phyloP scores from a whole-genome alignment of 2,888 invertebrate genomes.

The Petrolisthes cinctipes region DNA sequence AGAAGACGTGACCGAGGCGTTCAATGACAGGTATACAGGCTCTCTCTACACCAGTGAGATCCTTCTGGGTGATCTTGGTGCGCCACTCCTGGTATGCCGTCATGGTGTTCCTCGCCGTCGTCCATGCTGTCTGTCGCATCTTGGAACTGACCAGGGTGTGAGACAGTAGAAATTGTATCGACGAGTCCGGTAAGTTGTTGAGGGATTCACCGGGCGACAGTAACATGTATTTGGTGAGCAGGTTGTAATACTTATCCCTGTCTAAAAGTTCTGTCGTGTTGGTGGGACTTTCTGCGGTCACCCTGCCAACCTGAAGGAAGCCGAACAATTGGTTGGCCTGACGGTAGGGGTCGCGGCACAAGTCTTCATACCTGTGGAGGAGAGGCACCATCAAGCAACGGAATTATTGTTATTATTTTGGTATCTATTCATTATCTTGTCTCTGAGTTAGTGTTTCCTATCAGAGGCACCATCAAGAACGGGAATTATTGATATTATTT shows the following conservation, averaged over 20 bases:
- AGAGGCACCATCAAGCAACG: background rate
- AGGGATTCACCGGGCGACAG: background rate
- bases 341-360: constrained; percentile 37
- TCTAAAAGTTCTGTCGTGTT: background rate
- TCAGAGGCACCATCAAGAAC: too few species aligned
- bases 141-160: background rate
- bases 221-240: too few species aligned
- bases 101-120: constrained; percentile 30
- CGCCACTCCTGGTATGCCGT: constrained; percentile 44
- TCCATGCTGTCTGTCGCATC: background rate
- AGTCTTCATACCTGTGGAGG: constrained; percentile 47
- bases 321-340: constrained; percentile 18
- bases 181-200: constrained; percentile 19
- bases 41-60: background rate
- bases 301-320: background rate
- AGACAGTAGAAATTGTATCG: constrained; percentile 6
- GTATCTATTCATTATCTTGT: too few species aligned
- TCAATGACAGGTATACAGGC: constrained; percentile 18
- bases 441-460: too few species aligned
- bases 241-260: background rate
- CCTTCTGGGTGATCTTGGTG: background rate
- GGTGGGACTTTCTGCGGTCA: background rate
- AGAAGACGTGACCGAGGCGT: constrained; percentile 27
- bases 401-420: background rate
- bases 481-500: too few species aligned